Evolutionary conservation across 2,797 vertebrate species (phyloP).

Genomic region (Enteromius mattozi): DNA sequence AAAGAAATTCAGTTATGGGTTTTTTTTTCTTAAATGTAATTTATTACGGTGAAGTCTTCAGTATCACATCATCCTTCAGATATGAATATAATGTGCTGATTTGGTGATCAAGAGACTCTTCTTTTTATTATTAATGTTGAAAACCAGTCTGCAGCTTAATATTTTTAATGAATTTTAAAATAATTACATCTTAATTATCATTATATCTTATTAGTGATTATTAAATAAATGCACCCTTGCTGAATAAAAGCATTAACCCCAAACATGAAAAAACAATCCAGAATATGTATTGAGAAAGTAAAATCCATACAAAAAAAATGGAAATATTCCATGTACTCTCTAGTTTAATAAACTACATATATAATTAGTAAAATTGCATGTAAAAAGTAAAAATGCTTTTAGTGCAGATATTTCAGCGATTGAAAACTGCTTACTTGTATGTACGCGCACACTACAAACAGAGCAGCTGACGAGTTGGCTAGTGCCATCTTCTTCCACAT

Average conservation of each 20-base stretch:
- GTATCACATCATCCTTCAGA: neutral
- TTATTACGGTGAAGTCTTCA: neutral
- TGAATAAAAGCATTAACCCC: neutral
- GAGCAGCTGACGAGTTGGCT: constrained; percentile 90
- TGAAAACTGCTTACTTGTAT: constrained; percentile 85
- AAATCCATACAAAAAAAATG: neutral
- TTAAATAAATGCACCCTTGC: neutral
- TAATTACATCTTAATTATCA: too few species aligned
- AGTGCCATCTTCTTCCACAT: constrained; percentile 89
- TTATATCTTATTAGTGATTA: too few species aligned
- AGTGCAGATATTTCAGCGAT: neutral
- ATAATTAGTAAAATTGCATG: neutral
- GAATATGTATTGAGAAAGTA: neutral
- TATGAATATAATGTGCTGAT: neutral
- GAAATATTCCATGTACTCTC: neutral
- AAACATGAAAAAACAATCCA: neutral
- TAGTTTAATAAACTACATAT: neutral
- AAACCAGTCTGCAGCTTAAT: neutral
- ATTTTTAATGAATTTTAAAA: neutral
- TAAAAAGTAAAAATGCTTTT: neutral
- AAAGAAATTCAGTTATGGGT: neutral
- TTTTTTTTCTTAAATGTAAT: neutral
- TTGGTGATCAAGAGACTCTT: neutral
- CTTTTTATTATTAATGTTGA: neutral
- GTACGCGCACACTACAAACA: constrained; percentile 91